Conservation (phyloP, 2,113 vertebrate genomes). For the Cyanistes caeruleus region DNA sequence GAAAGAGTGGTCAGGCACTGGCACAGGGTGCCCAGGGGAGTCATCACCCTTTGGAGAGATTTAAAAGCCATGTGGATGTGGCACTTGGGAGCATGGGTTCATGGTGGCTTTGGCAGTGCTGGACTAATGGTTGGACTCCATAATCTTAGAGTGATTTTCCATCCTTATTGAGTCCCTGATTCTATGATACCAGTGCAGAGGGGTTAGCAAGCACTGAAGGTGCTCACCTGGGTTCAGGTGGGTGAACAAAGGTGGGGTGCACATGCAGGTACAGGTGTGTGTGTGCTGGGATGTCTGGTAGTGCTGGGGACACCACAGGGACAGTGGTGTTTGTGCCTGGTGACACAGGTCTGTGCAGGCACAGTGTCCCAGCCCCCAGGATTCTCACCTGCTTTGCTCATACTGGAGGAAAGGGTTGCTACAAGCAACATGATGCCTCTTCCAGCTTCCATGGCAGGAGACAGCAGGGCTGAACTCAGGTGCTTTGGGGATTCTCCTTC, state of each 20-base stretch:
- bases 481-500: not conserved
- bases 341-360: too few relatives aligned
- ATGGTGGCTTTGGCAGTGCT: not conserved
- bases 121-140: not conserved
- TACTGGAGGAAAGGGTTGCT: not conserved
- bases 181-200: not conserved
- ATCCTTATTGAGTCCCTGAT: not conserved
- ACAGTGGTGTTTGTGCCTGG: not conserved
- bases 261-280: fast-evolving
- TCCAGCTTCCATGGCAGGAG: not conserved
- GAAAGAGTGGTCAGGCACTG: not conserved
- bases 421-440: not conserved
- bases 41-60: not conserved
- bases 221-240: not conserved
- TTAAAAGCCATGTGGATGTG: not conserved
- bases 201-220: too few relatives aligned
- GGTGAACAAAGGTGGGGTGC: not conserved
- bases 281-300: not conserved
- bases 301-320: not conserved
- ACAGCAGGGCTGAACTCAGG: not conserved
- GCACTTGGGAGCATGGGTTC: not conserved
- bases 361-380: not conserved
- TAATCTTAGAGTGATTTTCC: not conserved
- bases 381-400: not conserved
- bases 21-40: not conserved